Evolutionary conservation across 2,888 invertebrate species (phyloP), one percentile per base, ranked within the genome.

Genomic region (Falcaria lacertinaria): DNA sequence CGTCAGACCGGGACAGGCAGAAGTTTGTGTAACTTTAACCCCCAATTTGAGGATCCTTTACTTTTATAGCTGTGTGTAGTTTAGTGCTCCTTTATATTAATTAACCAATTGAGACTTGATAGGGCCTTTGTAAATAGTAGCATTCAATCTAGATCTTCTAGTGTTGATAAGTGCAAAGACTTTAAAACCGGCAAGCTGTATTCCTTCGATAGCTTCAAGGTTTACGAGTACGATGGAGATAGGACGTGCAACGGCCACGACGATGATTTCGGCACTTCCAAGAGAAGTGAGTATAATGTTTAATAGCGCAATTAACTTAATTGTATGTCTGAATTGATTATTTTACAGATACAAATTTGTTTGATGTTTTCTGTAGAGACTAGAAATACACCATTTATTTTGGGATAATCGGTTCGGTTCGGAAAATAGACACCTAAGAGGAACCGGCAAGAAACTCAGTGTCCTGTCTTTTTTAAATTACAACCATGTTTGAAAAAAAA

Each of bases 171-270:
- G 57, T 60, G 54, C 46, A 58, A 43, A 36, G 49, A 57, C 45
- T 50, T 47, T 54, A 60, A 73, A 83, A 83, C 73, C 79, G 80
- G 59, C 89, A 89, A 87, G 80, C 89, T 89, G 89, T 89, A 88
- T 89, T 89, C 89, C 74, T 85, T 89, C 74, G 88, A 89, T 62
- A 88, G 81, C 74, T 89, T 89, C 72, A 85, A 89, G 75, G 86
- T 80, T 56, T 89, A 88, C 61, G 87, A 88, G 75, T 89, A 88
- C 60, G 89, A 88, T 72, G 88, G 81, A 52, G 89, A 87, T 51
- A 69, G 75, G 52, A 69, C 75, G 60, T 87, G 71, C 72, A 81
- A 81, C 56, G 80, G 77, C 43, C 84, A 81, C 53, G 87, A 87
- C 51, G 87, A 88, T 66, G 83, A 69, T 48, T 88, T 85, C 67